Evolutionary conservation across 1,140 invertebrate species (phyloP), one percentile per base, ranked within the genome.

Genomic region (Amphibalanus amphitrite): DNA sequence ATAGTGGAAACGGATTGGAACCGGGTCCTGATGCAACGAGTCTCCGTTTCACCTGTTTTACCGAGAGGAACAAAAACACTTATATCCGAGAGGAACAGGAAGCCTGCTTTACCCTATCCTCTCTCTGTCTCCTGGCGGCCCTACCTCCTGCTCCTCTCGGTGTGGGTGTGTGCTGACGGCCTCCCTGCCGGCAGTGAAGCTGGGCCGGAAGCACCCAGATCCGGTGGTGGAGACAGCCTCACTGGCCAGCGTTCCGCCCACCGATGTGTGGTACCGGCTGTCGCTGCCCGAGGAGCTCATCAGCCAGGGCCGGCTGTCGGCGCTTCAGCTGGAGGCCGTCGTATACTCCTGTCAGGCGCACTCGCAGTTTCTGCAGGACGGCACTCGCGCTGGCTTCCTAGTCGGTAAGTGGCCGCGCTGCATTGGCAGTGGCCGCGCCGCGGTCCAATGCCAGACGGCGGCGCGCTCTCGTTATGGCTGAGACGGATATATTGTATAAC

Each of bases 211-310:
- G 77, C 97, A 99, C 86, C 97, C 97, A 0, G 97, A 99, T 83
- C 91, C 93, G n/a, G 95, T 99, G 20, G 97, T 99, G 28, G 97
- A 99, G 82, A 99, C 97, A 0, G 94, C 94, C 40, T 98, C 95
- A 0, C 83, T 99, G 47, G 95, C 95, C 0, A 96, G 92, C 74
- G 96, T 99, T 69, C 90, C 93, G 77, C 93, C 97, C 1, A 91
- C 93, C 8, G 93, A 98, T 79, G 91, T 98, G 69, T 90, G 88
- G 82, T 99, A 98, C 80, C 86, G 88, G 69, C 71, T 98, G 23
- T 85, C 86, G 4, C n/a, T 67, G 8, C 94, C 95, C 3, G 87
- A 91, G 67, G 88, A 89, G 73, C 87, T 89, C 0, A 91, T 99
- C 74, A 88, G 90, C 76, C 85, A 84, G 67, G 93, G 95, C 1